A percentile compares a stretch with the other conserved stretches of the same genome.
These are phyloP conservation scores for Notechis scutatus DNA, from an alignment of 2,113 vertebrate genomes.

Conservation along the genomic window DNA sequence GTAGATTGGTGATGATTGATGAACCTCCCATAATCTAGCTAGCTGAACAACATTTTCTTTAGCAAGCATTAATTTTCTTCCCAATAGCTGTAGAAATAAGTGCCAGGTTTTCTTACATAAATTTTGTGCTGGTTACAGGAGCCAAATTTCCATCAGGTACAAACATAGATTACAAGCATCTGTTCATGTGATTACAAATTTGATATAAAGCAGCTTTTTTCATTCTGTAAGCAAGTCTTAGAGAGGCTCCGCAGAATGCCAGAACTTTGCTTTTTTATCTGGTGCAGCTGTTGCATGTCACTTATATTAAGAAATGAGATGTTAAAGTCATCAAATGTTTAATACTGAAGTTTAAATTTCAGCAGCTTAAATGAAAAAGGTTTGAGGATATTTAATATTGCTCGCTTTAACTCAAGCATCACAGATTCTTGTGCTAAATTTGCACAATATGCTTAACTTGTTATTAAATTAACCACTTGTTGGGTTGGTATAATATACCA, in stretches of 20 bases:
- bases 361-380: slow-evolving; percentile 4
- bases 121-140: slow-evolving; percentile 23
- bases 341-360: not conserved
- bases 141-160: slow-evolving; percentile 20
- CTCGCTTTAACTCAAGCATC: not conserved
- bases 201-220: slow-evolving; percentile 19
- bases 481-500: not conserved
- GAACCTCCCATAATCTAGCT: not conserved
- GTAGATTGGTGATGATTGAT: slow-evolving; percentile 11
- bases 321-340: slow-evolving; percentile 11
- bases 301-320: not conserved
- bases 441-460: not conserved
- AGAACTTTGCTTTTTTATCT: not conserved
- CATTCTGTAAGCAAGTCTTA: not conserved
- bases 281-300: slow-evolving; percentile 1
- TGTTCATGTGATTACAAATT: slow-evolving; percentile 24
- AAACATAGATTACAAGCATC: slow-evolving; percentile 33
- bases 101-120: slow-evolving; percentile 32
- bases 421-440: not conserved
- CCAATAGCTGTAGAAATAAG: slow-evolving; percentile 16
- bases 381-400: slow-evolving; percentile 1
- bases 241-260: not conserved
- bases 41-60: slow-evolving; percentile 16
- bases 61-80: slow-evolving; percentile 20
- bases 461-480: not conserved